phyloP scores from a whole-genome alignment of 2,888 invertebrate genomes.

The Adelphocoris suturalis region DNA sequence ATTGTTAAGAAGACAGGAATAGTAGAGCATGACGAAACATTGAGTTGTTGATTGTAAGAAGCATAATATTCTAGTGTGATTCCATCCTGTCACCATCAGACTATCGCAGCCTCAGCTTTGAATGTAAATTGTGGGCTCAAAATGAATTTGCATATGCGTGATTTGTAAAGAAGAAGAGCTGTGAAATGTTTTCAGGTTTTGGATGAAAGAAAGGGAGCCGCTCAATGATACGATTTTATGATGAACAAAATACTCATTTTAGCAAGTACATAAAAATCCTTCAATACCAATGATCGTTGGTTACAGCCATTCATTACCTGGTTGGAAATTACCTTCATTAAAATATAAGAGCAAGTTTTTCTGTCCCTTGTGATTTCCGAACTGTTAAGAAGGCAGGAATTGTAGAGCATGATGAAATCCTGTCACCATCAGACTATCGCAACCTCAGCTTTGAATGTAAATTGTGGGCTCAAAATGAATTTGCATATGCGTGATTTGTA shows the following conservation, averaged over 20 bases:
- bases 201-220: too few species aligned
- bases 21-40: not conserved
- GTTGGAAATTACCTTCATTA: too few species aligned
- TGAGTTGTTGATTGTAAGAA: not conserved
- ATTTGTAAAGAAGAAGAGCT: slow-evolving; percentile 59
- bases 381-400: too few species aligned
- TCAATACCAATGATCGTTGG: too few species aligned
- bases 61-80: not conserved
- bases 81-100: slow-evolving; percentile 19
- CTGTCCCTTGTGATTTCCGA: too few species aligned
- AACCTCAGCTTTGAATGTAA: slow-evolving; percentile 55
- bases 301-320: too few species aligned
- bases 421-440: too few species aligned
- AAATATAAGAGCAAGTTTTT: too few species aligned
- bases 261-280: too few species aligned
- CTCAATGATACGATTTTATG: too few species aligned
- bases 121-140: slow-evolving; percentile 62
- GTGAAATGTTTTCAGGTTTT: slow-evolving; percentile 69
- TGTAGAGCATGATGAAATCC: too few species aligned
- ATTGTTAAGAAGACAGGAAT: not conserved
- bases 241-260: too few species aligned
- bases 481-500: slow-evolving; percentile 65
- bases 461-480: slow-evolving; percentile 55
- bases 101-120: slow-evolving; percentile 31
- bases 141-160: slow-evolving; percentile 66